Evolutionary conservation across 2,797 vertebrate genomes (phyloP).

Genomic region (Typhlichthys subterraneus): DNA sequence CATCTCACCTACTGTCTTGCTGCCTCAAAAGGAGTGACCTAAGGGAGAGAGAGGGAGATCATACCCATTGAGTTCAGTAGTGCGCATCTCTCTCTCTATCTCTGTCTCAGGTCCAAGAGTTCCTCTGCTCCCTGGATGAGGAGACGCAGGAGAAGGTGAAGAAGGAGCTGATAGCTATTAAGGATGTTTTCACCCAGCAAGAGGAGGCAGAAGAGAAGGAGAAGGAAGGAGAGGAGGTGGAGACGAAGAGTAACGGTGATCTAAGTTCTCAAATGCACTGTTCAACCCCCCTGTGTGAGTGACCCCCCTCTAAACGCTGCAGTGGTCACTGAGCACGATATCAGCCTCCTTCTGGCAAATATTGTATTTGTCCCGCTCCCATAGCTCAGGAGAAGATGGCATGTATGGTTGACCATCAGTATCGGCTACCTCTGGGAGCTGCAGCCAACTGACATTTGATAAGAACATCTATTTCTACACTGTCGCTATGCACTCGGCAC

Average conservation of each 20-base stretch:
- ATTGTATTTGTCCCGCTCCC: background rate
- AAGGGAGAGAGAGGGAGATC: no score
- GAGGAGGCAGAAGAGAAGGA: constrained; percentile 75
- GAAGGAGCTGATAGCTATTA: constrained; percentile 90
- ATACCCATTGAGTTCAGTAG: background rate
- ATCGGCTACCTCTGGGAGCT: background rate
- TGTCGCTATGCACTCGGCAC: background rate
- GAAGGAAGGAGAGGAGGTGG: constrained; percentile 58
- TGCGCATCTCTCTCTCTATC: background rate
- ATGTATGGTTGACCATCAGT: background rate
- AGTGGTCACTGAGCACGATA: constrained; percentile 49
- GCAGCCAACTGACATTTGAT: background rate
- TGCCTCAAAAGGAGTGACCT: no score
- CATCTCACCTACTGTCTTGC: no score
- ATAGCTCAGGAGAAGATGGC: no score
- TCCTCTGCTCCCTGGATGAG: constrained; percentile 82
- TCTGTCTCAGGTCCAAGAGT: constrained; percentile 84
- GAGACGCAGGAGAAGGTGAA: constrained; percentile 86
- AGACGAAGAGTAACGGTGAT: constrained; percentile 78
- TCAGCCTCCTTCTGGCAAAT: constrained; percentile 22
- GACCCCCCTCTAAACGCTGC: constrained; percentile 32
- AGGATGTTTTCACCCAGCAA: constrained; percentile 86
- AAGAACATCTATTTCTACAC: background rate
- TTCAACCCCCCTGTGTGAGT: constrained; percentile 77
- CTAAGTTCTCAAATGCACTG: constrained; percentile 76